These are phyloP conservation scores for Ctenopoma kingsleyae DNA, from an alignment of 2,797 vertebrate species.

Conservation along the genomic window DNA sequence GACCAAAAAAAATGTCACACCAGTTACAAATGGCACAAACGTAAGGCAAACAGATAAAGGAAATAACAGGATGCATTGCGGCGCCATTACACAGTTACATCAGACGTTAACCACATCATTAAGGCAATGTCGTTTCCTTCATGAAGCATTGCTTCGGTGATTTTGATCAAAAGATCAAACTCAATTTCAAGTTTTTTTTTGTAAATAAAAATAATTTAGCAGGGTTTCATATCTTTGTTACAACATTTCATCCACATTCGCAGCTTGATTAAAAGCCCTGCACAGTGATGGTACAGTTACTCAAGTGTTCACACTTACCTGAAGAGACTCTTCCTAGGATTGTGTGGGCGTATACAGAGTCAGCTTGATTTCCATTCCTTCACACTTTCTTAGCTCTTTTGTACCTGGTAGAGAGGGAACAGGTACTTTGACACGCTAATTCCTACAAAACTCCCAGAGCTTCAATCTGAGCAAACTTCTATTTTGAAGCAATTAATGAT, in stretches of 20 bases:
- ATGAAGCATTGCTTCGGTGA: neutral
- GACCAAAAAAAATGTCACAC: slow-evolving; percentile 26
- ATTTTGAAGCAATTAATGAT: neutral
- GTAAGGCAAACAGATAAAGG: slow-evolving; percentile 7
- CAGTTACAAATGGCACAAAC: slow-evolving; percentile 21
- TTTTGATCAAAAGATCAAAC: neutral
- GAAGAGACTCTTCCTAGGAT: neutral
- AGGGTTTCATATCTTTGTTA: neutral
- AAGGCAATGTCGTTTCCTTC: neutral
- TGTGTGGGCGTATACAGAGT: neutral
- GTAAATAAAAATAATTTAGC: neutral
- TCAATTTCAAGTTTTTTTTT: neutral
- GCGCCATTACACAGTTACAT: neutral
- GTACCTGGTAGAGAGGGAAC: neutral
- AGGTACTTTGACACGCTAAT: no score
- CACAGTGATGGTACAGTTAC: no score
- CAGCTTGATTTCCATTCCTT: neutral
- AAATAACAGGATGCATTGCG: slow-evolving; percentile 23
- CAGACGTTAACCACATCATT: neutral
- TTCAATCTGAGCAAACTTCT: neutral
- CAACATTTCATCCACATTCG: neutral
- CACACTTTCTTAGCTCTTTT: neutral
- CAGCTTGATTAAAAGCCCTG: neutral
- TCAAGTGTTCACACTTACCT: neutral
- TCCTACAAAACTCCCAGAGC: neutral